Base-by-base conservation (phyloP, 2,797 vertebrate species). In the Microhierax caerulescens region DNA sequence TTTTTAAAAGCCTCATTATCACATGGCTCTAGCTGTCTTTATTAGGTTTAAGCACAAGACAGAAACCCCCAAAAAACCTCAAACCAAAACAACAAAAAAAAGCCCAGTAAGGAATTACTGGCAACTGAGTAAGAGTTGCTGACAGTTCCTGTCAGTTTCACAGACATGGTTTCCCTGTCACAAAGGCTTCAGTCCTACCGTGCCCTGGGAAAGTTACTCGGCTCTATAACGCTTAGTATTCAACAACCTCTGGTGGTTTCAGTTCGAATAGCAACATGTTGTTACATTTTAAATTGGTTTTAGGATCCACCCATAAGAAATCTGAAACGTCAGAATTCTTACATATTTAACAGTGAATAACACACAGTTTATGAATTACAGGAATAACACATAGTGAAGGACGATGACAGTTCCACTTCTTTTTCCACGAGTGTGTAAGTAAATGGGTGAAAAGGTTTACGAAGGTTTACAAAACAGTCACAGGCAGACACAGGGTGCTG, bases 231-330 rank as follows among this genome's bases (percentile, higher is more conserved):
- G 15, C 37, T 94, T 94, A 93, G 96, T 48, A 45, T 94, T 72
- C 36, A 54, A 91, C 93, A 97, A 87, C 97, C 98, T 97, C 98
- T 97, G 96, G 97, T 91, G 98, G 98, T 39, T 83, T 50, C 76
- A 21, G 17, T 5, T 53, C 28, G 78, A 95, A 97, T 21, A 94
- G 85, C 93, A 94, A 63, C 25, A 14, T 8, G 30, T 2, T 37
- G 3, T 7, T 51, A 21, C 14, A 41, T 30, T 88, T 61, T 32
- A 37, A 41, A 43, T 8, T 53, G 41, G 0, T 69, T 79, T 76
- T 23, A 50, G 37, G 25, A 82, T 27, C 34, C 22, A 36, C 21
- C n/a, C 6, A 1, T 24, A 63, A 70, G 21, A 36, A 25, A 74
- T 28, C 21, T 45, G 36, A 88, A 70, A 57, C 37, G 60, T 10